Base-by-base conservation (phyloP, 2,797 vertebrate species). In the Pipistrellus kuhlii region DNA sequence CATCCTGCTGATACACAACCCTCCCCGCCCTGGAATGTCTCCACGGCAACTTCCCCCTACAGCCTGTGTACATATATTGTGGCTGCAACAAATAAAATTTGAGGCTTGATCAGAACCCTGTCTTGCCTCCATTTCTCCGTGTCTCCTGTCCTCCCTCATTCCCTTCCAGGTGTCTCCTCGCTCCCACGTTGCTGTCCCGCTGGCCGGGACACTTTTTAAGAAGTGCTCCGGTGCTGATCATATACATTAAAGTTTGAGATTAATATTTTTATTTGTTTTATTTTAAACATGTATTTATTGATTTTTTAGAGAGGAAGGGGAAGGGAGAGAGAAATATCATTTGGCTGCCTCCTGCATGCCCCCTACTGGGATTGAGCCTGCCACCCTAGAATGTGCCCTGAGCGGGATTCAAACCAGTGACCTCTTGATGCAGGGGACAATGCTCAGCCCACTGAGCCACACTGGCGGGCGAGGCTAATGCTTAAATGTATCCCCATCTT, bases 401-500 rank as follows among this genome's bases (percentile, higher is more conserved):
- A n/a, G 27, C 6, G 6, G 62, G 6, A 64, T 30, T 64, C 14
- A 2, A n/a, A 64, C 30, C 6, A 1, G 30, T 64, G 30, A n/a
- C 62, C 62, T 64, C 62, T 64, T 17, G 62, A 17, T 64, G 62
- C 62, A n/a, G 17, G 62, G 62, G 62, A 17, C 30, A 64, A 1
- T 64, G 62, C 62, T 64, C 62, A 64, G n/a, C 15, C 13, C 30
- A 64, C 62, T n/a, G 62, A 64, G 62, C 62, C 30, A 64, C 62
- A 64, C 30, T n/a, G 30, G 62, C 30, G 15, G 7, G 27, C 14
- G 6, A 64, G 30, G 17, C 62, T n/a, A 64, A 64, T 5, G 4
- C n/a, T 93, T 73, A 71, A n/a, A 48, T 91, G 41, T 71, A 87
- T 66, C 57, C 27, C 76, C 48, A 12, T 46, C 55, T 87, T 85